phyloP scores from a whole-genome alignment of 2,888 invertebrate genomes.

The Amaurobius ferox region DNA sequence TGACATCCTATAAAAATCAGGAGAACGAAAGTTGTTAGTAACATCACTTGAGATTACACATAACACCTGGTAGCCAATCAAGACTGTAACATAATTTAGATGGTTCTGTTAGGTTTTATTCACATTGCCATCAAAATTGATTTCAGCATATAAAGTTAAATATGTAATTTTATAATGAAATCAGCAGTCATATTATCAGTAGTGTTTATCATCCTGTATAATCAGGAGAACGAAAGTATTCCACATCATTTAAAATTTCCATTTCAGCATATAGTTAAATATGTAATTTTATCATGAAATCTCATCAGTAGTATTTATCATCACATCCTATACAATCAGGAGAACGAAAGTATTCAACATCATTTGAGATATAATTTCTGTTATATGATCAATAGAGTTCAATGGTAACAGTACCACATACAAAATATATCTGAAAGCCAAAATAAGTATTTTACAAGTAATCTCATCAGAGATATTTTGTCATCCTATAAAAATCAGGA shows the following conservation, averaged over 20 bases:
- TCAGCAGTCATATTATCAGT: too few relatives aligned
- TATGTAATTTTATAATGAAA: too few relatives aligned
- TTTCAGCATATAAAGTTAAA: too few relatives aligned
- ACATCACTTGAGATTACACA: conserved; percentile 33
- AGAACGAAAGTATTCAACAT: conserved; percentile 59
- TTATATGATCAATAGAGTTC: background rate
- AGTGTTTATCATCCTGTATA: background rate
- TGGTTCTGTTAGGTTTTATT: too few relatives aligned
- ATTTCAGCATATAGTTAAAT: too few relatives aligned
- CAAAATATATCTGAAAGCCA: too few relatives aligned
- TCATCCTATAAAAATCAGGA: conserved; percentile 29
- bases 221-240: conserved; percentile 34
- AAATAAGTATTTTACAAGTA: background rate
- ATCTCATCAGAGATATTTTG: conserved; percentile 13
- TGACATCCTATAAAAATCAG: conserved; percentile 15
- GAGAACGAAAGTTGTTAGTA: conserved; percentile 51
- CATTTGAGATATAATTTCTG: conserved; percentile 26
- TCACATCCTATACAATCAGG: conserved; percentile 25
- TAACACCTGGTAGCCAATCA: too few relatives aligned
- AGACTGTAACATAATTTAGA: too few relatives aligned
- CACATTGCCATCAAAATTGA: too few relatives aligned
- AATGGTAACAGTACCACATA: too few relatives aligned
- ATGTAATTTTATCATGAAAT: too few relatives aligned
- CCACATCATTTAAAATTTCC: too few relatives aligned
- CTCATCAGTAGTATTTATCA: conserved; percentile 39